Conservation (phyloP, 2,113 vertebrate species). For the Channa argus region DNA sequence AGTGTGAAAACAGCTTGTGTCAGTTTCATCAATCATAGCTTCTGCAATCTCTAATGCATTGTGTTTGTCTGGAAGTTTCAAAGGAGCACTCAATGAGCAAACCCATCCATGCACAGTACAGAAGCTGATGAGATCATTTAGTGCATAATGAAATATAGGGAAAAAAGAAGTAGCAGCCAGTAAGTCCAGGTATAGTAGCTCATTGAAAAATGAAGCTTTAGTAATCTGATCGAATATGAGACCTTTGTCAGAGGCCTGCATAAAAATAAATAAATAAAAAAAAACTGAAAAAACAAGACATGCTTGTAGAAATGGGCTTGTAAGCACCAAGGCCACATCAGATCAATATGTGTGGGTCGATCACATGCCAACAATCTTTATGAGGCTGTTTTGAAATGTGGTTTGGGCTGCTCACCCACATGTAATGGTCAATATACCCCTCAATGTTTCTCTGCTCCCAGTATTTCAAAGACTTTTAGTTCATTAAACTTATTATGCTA, state of each 20-base stretch:
- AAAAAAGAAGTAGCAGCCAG: neutral
- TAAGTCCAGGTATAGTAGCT: slow-evolving; percentile 16
- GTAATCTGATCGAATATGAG: slow-evolving; percentile 38
- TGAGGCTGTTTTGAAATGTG: slow-evolving; percentile 63
- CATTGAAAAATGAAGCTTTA: slow-evolving; percentile 22
- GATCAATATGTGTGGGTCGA: slow-evolving; percentile 59
- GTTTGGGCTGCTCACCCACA: slow-evolving; percentile 32
- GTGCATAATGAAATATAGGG: neutral
- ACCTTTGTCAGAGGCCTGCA: slow-evolving; percentile 27
- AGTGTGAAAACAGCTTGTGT: slow-evolving; percentile 20
- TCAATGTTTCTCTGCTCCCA: slow-evolving; percentile 12
- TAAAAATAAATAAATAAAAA: neutral
- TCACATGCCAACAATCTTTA: slow-evolving; percentile 50
- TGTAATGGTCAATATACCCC: slow-evolving; percentile 33
- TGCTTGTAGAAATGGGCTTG: slow-evolving; percentile 35
- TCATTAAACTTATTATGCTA: slow-evolving; percentile 22
- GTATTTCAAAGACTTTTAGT: slow-evolving; percentile 23
- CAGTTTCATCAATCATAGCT: slow-evolving; percentile 44
- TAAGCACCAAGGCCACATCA: slow-evolving; percentile 29
- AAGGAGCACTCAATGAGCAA: slow-evolving; percentile 34
- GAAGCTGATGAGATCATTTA: slow-evolving; percentile 40
- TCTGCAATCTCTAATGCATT: slow-evolving; percentile 24
- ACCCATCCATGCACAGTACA: neutral
- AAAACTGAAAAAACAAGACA: neutral
- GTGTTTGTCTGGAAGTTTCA: slow-evolving; percentile 40